A percentile compares a stretch with the other conserved stretches of the same genome.
Conservation (phyloP, 2,113 vertebrate genomes). For the Zapus hudsonius region DNA sequence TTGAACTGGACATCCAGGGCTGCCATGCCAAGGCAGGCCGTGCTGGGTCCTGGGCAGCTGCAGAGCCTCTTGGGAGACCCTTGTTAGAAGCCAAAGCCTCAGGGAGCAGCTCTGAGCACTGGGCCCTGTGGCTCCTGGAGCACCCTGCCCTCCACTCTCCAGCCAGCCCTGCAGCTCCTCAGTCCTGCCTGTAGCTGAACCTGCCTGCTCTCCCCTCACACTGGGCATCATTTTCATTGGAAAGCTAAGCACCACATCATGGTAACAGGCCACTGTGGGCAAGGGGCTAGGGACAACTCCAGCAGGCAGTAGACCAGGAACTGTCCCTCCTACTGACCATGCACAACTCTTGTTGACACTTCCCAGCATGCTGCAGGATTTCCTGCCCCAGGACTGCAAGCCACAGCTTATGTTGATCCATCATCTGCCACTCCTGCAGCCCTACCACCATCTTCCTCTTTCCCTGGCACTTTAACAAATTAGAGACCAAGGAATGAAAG, state of each 20-base stretch:
- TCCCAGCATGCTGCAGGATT: background rate
- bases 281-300: background rate
- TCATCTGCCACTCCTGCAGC: background rate
- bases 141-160: background rate
- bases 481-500: background rate
- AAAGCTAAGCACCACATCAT: background rate
- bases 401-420: background rate
- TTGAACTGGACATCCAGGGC: background rate
- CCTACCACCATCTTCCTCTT: background rate
- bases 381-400: background rate
- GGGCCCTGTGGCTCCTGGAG: fast-evolving
- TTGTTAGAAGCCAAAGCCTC: background rate
- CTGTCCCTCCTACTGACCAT: background rate
- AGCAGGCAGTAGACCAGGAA: background rate
- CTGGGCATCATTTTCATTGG: fast-evolving
- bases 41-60: background rate
- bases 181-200: background rate
- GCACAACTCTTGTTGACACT: background rate
- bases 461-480: background rate
- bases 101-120: background rate
- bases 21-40: no score
- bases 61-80: fast-evolving
- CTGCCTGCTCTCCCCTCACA: background rate
- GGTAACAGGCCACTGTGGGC: background rate
- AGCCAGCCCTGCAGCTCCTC: background rate